Evolutionary conservation across 2,113 vertebrate genomes (phyloP).

Genomic region (Alaudala cheleensis): DNA sequence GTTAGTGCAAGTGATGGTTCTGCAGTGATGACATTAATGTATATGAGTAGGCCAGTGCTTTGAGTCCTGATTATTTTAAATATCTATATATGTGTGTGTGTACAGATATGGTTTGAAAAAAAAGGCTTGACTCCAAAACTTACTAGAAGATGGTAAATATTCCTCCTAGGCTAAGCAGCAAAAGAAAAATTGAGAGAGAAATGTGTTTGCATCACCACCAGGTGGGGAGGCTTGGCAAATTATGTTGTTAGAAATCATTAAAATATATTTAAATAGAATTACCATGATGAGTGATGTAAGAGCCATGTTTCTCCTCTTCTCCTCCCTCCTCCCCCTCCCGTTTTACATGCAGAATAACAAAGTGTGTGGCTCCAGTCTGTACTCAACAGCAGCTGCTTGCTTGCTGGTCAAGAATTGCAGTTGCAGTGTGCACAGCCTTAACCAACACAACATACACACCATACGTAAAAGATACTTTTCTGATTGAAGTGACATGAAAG

Average conservation of each 20-base stretch:
- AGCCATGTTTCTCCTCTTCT: background rate
- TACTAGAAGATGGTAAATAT: background rate
- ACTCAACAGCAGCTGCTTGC: background rate
- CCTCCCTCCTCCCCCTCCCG: background rate
- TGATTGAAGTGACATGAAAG: background rate
- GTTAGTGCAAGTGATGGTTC: background rate
- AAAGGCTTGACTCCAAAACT: background rate
- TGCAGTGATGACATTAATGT: background rate
- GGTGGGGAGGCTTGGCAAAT: background rate
- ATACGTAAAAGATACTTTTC: background rate
- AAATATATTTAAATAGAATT: conserved; percentile 30
- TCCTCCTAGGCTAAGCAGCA: background rate
- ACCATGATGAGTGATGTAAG: background rate
- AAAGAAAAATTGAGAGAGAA: background rate
- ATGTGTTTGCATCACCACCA: background rate
- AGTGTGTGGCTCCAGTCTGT: background rate
- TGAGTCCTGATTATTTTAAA: background rate
- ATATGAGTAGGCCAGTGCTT: background rate
- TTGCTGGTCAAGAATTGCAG: background rate
- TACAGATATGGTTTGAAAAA: background rate
- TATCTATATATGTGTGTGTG: background rate
- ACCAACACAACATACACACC: background rate
- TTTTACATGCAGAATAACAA: background rate
- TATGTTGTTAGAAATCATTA: conserved; percentile 26
- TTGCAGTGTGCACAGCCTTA: background rate